phyloP scores from a whole-genome alignment of 2,797 vertebrate genomes.

The Ptychobarbus kaznakovi region DNA sequence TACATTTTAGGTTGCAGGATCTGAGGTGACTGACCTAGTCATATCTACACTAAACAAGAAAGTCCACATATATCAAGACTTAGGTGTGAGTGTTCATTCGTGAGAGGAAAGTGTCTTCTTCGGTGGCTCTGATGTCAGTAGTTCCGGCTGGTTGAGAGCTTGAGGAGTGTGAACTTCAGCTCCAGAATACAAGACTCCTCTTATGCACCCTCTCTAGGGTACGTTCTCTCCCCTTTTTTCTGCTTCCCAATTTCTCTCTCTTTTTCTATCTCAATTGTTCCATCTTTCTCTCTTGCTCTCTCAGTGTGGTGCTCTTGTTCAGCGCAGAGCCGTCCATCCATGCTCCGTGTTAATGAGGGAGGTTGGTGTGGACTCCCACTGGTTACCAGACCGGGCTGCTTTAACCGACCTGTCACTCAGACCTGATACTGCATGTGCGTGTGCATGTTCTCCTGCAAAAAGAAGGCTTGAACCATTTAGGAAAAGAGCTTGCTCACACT shows the following conservation, averaged over 20 bases:
- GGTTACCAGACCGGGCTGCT: conserved; percentile 35
- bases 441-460: conserved; percentile 31
- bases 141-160: conserved; percentile 45
- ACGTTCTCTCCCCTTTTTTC: not conserved
- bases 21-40: not conserved
- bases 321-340: conserved; percentile 40
- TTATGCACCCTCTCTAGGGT: conserved; percentile 31
- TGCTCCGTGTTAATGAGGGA: conserved; percentile 59
- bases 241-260: conserved; percentile 10
- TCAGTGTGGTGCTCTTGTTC: conserved; percentile 28
- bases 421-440: conserved; percentile 39
- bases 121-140: conserved; percentile 29
- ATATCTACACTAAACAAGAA: not conserved
- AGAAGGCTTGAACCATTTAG: conserved; percentile 45
- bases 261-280: conserved; percentile 35
- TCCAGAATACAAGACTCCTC: conserved; percentile 5
- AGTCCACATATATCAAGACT: not conserved
- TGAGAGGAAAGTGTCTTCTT: not conserved
- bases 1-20: not conserved
- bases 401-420: conserved; percentile 59
- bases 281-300: conserved; percentile 16
- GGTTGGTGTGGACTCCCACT: conserved; percentile 50
- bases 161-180: conserved; percentile 32
- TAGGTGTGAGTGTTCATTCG: not conserved
- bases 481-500: conserved; percentile 31